Conservation (phyloP, 2,888 invertebrate genomes). For the Philhelius pedissequus region DNA sequence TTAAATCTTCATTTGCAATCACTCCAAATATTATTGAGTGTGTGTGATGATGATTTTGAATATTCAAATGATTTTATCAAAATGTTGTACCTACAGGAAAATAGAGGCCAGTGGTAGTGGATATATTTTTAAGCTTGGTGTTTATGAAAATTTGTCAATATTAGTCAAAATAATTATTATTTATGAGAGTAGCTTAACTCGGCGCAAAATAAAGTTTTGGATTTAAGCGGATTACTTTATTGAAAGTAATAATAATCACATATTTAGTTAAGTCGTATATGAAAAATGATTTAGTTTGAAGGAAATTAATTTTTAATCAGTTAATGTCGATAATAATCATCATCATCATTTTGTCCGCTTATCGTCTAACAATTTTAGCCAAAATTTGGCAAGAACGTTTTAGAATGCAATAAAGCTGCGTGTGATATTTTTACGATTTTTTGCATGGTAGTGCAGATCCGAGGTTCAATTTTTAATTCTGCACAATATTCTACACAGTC, state of each 20-base stretch:
- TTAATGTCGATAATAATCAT: no score
- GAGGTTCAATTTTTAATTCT: no score
- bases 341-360: no score
- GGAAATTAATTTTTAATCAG: not conserved
- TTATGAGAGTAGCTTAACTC: not conserved
- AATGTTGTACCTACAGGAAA: not conserved
- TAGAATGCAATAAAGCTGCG: no score
- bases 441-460: no score
- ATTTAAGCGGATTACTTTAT: not conserved
- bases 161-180: not conserved
- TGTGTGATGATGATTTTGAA: constrained; percentile 30
- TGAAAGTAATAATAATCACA: not conserved
- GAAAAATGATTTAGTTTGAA: not conserved
- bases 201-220: not conserved
- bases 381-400: not conserved
- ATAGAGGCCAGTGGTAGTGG: not conserved
- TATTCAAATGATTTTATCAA: constrained; percentile 36
- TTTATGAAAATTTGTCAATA: not conserved
- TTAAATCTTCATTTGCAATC: constrained; percentile 36
- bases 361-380: no score
- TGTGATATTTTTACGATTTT: no score
- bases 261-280: not conserved
- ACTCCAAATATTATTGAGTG: no score
- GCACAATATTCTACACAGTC: no score
- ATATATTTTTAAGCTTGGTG: not conserved